Base-by-base conservation (phyloP, 2,797 vertebrate species). In the Amazona finschi region DNA sequence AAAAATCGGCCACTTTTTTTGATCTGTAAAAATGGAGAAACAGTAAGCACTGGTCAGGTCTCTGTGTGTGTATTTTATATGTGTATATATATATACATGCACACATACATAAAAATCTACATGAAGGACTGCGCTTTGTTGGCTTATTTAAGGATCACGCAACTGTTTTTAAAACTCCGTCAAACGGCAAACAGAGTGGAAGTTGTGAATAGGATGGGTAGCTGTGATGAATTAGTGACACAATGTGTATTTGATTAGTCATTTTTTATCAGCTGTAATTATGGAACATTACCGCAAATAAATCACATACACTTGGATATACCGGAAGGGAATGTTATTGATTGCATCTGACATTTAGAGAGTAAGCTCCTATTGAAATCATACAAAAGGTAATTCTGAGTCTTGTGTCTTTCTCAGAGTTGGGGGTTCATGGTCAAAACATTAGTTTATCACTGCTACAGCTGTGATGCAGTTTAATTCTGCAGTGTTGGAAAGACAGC, bases 281-380 rank as follows among this genome's bases (percentile, higher is more conserved):
- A 93, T 19, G 43, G 81, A 82, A 67, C 49, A 33, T 85, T 58
- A 79, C 65, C 8, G 19, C 65, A 75, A 57, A 89, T 88, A 95
- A 90, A 79, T 94, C 70, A 50, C 25, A 36, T 77, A 82, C 21
- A 4, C 55, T 44, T 74, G 66, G 66, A 71, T 85, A 74, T 86
- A 91, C 53, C 74, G 39, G 91, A 78, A 76, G 65, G 87, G 73
- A 76, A 72, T 18, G 21, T 82, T 93, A 76, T 87, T 93, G 95
- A 95, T 96, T 94, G 76, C 83, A 77, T 44, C 58, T 95, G 95
- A 92, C 92, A 78, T 93, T 74, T 69, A 81, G 75, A 81, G 94
- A 92, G 95, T 94, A 71, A 86, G 55, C 65, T 93, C 27, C 61
- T 92, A 77, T 80, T 82, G 92, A 87, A 81, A 78, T 75, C 41